A percentile compares a stretch with the other conserved stretches of the same genome.
Conservation (phyloP, 2,888 invertebrate genomes). For the Dilophus febrilis region DNA sequence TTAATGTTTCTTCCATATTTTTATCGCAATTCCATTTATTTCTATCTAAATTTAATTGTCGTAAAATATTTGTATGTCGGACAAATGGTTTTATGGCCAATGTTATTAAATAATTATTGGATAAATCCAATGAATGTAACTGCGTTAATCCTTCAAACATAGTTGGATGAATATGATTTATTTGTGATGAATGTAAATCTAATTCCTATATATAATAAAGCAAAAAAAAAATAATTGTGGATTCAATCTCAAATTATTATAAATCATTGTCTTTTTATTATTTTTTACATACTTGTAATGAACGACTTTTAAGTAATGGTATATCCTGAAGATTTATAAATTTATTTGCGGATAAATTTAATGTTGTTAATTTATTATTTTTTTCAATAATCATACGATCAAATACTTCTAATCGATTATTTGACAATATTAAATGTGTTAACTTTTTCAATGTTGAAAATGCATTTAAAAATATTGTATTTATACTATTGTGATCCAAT, state of each 20-base stretch:
- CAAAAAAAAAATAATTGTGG: too few relatives aligned
- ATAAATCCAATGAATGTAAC: conserved; percentile 38
- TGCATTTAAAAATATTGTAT: conserved; percentile 43
- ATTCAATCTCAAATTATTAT: too few relatives aligned
- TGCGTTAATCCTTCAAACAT: conserved; percentile 37
- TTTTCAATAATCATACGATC: conserved; percentile 35
- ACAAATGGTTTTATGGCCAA: conserved; percentile 33
- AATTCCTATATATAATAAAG: conserved; percentile 36
- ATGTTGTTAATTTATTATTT: conserved; percentile 32
- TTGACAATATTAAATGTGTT: conserved; percentile 39
- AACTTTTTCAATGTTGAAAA: conserved; percentile 36
- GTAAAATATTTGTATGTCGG: conserved; percentile 30
- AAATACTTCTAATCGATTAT: conserved; percentile 41
- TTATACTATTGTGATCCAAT: conserved; percentile 38
- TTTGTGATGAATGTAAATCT: conserved; percentile 39
- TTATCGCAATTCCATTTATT: conserved; percentile 40
- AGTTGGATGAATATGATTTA: conserved; percentile 35
- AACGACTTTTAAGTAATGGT: conserved; percentile 37
- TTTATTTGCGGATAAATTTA: conserved; percentile 45
- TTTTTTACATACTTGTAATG: conserved; percentile 30
- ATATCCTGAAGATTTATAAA: conserved; percentile 37
- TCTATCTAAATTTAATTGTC: conserved; percentile 34
- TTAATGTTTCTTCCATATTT: conserved; percentile 19
- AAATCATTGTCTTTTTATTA: too few relatives aligned
- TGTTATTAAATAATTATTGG: conserved; percentile 41